Conservation (phyloP, 2,113 vertebrate species). For the Toxotes jaculatrix region DNA sequence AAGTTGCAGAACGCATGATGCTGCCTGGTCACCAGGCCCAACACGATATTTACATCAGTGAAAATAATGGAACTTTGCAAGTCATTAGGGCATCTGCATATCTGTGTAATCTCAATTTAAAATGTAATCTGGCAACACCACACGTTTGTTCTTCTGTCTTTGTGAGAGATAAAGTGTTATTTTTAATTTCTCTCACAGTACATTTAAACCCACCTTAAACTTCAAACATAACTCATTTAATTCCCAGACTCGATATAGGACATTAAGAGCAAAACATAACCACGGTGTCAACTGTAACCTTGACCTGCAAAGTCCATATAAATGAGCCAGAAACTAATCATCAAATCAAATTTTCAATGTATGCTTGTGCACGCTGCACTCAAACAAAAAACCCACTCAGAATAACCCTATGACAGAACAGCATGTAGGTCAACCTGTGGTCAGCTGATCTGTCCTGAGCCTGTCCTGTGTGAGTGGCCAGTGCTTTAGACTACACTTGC, state of each 20-base stretch:
- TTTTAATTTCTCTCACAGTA: background rate
- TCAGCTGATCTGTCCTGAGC: conserved; percentile 77
- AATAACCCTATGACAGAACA: conserved; percentile 55
- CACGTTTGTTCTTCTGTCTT: background rate
- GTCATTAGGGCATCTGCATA: background rate
- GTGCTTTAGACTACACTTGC: conserved; percentile 24
- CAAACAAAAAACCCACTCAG: conserved; percentile 30
- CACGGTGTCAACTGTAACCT: background rate
- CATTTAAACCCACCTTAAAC: background rate
- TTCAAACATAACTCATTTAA: background rate
- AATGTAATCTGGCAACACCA: background rate
- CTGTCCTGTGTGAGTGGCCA: conserved; percentile 44
- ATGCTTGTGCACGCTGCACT: conserved; percentile 1
- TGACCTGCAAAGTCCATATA: background rate
- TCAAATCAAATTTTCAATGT: background rate
- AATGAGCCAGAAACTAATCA: background rate
- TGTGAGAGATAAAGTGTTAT: background rate
- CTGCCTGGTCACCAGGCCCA: background rate
- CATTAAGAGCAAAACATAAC: background rate
- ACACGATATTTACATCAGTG: no score
- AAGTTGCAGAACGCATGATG: background rate
- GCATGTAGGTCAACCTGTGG: conserved; percentile 80
- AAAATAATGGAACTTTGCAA: background rate
- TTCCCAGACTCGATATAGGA: background rate
- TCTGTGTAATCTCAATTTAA: background rate